A percentile compares a stretch with the other conserved stretches of the same genome.
phyloP scores from a whole-genome alignment of 2,888 invertebrate species.

The Alentia gelatinosa region DNA sequence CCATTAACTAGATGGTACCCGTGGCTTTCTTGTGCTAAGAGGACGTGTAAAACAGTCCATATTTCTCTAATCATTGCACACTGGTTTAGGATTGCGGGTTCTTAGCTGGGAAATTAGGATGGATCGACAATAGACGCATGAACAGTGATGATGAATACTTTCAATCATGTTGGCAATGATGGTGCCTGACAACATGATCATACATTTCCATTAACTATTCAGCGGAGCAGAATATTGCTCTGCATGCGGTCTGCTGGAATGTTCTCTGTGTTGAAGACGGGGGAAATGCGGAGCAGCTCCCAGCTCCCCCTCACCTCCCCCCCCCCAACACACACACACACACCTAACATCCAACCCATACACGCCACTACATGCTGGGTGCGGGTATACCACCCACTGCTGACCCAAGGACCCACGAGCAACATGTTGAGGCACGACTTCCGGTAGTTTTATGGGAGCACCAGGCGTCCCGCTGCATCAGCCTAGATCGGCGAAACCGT shows the following conservation, averaged over 20 bases:
- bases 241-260: not conserved
- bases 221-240: slow-evolving; percentile 30
- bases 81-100: not conserved
- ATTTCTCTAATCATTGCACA: not conserved
- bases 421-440: not conserved
- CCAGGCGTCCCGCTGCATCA: not conserved
- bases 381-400: too few species aligned
- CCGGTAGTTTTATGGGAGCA: not conserved
- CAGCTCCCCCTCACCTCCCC: too few species aligned
- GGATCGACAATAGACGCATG: not conserved
- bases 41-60: not conserved
- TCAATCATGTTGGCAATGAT: slow-evolving; percentile 28
- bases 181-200: slow-evolving; percentile 26
- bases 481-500: not conserved
- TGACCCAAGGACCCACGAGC: too few species aligned
- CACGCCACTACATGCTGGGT: too few species aligned
- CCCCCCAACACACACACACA: not conserved
- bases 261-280: not conserved
- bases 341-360: too few species aligned
- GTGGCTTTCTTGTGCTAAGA: not conserved
- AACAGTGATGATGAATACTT: slow-evolving; percentile 16
- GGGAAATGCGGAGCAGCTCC: too few species aligned
- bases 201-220: slow-evolving; percentile 47
- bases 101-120: not conserved
- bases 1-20: too few species aligned